A percentile compares a stretch with the other conserved stretches of the same genome.
Conservation (phyloP, 2,113 vertebrate species). For the Dicaeum eximium region DNA sequence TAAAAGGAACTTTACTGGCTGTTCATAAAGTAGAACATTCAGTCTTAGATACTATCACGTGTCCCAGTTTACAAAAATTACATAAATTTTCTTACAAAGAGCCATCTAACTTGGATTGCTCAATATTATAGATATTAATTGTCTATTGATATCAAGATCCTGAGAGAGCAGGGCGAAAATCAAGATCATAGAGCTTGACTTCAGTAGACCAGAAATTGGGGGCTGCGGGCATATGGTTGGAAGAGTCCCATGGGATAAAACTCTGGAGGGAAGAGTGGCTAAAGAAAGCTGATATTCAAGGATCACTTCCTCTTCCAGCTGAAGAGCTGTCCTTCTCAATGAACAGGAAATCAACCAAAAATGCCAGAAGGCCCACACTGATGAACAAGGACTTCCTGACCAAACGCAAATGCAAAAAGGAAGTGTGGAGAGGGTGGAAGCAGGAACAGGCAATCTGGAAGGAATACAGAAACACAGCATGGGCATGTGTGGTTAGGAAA, state of each 20-base stretch:
- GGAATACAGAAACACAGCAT: no score
- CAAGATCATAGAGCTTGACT: background rate
- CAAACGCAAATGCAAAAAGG: background rate
- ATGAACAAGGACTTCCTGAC: background rate
- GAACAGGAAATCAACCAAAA: background rate
- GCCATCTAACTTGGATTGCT: background rate
- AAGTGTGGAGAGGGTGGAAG: background rate
- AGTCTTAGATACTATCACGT: background rate
- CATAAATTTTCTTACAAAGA: background rate
- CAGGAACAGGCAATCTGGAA: background rate
- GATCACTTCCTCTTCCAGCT: background rate
- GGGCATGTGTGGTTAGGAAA: background rate
- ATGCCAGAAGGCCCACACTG: background rate
- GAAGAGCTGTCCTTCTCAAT: background rate
- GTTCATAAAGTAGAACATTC: background rate
- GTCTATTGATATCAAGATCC: background rate
- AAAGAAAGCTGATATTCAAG: background rate
- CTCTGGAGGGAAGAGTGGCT: background rate
- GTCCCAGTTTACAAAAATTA: background rate
- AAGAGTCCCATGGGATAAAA: background rate
- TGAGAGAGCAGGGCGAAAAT: background rate
- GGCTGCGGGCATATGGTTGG: background rate
- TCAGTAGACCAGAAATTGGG: background rate
- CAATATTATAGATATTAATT: background rate
- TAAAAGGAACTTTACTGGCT: background rate